Evolutionary conservation across 37 sponge, comb jelly and placozoan genomes (phyloP), one percentile per base, ranked within the genome.

Genomic region (Bolinopsis microptera): DNA sequence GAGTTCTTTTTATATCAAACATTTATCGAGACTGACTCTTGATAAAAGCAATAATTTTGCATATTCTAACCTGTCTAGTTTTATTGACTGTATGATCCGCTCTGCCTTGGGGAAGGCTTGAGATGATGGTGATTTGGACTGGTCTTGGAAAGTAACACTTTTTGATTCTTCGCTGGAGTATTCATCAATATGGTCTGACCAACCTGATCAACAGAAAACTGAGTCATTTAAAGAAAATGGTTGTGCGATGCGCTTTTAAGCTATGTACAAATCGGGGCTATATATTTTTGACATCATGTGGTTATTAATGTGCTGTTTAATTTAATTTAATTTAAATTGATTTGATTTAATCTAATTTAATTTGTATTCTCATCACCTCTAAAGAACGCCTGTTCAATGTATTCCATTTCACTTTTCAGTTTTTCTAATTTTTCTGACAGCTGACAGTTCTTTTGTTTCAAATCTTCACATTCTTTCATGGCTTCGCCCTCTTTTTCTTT

Each of bases 31-130:
- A n/a, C n/a, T n/a, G n/a, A n/a, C n/a, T n/a, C n/a, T n/a, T n/a
- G n/a, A n/a, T n/a, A n/a, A n/a, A n/a, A n/a, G n/a, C n/a, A n/a
- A n/a, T n/a, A n/a, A 48, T 48, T 18, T 48, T 13, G 5, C 61
- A 48, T 48, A 18, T 48, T 48, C 3, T 23, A 30, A 72, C 75
- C 75, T 72, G 28, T 86, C 90, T 0, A 86, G 90, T 41, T 86
- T 86, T 8, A 86, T 86, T 0, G 48, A 33, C 48, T 86, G 90
- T 35, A 86, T 86, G 1, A 86, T 86, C 31, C 36, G 38, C 1
- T 86, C 35, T 28, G 90, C 90, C 36, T 86, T 28, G 23, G 90
- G 90, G 61, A 86, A 86, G 61, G 61, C 13, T 27, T 86, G 90
- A 8, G 90, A 34, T 23, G 38, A 18, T 82, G 83, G 30, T 33